These are phyloP conservation scores for Oxyruncus cristatus DNA, from an alignment of 2,113 vertebrate genomes.

Conservation along the genomic window DNA sequence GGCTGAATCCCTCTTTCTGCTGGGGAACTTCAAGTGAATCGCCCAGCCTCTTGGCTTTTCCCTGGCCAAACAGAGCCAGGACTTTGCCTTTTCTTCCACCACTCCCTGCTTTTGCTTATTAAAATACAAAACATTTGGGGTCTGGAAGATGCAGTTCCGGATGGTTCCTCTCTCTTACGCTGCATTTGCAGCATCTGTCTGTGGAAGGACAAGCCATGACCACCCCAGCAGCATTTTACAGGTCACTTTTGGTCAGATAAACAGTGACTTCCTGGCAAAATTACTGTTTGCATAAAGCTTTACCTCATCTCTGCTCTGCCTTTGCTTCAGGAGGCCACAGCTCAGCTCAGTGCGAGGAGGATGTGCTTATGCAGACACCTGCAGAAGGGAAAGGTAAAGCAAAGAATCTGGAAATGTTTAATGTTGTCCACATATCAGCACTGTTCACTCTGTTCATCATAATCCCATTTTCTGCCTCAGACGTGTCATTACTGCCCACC, in stretches of 20 bases:
- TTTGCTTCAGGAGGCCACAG: background rate
- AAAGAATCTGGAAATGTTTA: constrained; percentile 21
- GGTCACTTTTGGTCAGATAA: background rate
- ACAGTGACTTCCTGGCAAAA: background rate
- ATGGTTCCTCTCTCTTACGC: background rate
- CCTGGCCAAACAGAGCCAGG: background rate
- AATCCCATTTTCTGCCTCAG: constrained; percentile 56
- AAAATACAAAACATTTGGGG: background rate
- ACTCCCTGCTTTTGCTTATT: background rate
- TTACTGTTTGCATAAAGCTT: background rate
- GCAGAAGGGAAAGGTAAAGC: background rate
- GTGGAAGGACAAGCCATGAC: background rate
- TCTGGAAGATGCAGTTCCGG: background rate
- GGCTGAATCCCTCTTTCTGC: background rate
- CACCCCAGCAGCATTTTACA: background rate
- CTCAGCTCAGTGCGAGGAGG: background rate
- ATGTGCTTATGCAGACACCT: background rate
- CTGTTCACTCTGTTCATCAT: constrained; percentile 12
- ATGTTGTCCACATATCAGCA: constrained; percentile 37
- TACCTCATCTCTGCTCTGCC: background rate
- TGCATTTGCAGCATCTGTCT: background rate
- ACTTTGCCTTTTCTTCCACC: background rate
- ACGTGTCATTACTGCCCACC: constrained; percentile 46
- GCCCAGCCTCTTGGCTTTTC: background rate
- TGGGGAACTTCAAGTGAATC: background rate